Base-by-base conservation (phyloP, 2,888 invertebrate genomes). In the Diaphora mendica region DNA sequence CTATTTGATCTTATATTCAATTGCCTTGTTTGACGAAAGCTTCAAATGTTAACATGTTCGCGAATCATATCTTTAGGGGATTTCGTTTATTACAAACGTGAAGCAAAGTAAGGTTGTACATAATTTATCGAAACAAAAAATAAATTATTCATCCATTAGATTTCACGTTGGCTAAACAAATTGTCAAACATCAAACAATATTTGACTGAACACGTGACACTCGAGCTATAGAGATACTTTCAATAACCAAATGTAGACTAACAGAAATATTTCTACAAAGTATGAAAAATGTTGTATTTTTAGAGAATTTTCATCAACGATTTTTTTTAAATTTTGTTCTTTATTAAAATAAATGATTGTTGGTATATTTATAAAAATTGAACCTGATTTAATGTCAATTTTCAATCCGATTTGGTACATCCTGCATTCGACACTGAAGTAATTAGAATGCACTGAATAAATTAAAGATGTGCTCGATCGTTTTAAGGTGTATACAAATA, bases 101-200 rank as follows among this genome's bases (percentile, higher is more conserved):
- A 74, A 62, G 70, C 59, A 5, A 72, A 66, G 67, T 62, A 68
- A 64, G 30, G 20, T 33, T 65, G 20, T 68, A 62, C 42, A 48
- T 68, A n/a, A 64, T 66, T 65, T 71, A 59, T 64, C 9, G 39
- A 42, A 65, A 48, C 30, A 75, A 48, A 64, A 67, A 67, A 82
- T 82, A 80, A 82, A 80, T 84, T 77, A 83, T 82, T 80, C 76
- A 80, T 72, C 35, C 44, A 59, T 76, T 64, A 76, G 65, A 68
- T 77, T 77, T 72, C 67, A 73, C 68, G 80, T 76, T 67, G 51
- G 66, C 69, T 71, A 72, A 80, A 69, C 77, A 78, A 75, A 44
- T 73, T 79, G 76, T 72, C 77, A 77, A 76, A 72, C 62, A 80
- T 59, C 77, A 70, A 70, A 75, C 71, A 70, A 80, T 84, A 73